Conservation (phyloP, 2,797 vertebrate species). For the Crocidura indochinensis region DNA sequence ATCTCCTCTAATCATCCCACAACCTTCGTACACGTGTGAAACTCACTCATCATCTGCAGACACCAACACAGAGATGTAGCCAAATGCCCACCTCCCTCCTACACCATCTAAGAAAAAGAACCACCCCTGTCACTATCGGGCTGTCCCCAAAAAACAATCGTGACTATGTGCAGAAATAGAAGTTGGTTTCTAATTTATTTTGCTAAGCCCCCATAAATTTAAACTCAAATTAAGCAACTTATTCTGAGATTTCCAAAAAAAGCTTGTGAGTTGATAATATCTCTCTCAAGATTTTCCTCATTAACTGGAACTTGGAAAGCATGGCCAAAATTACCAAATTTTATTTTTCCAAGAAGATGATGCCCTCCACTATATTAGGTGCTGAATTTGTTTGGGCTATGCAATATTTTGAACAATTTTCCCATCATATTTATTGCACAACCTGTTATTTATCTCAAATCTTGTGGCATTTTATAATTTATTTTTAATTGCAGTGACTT, state of each 20-base stretch:
- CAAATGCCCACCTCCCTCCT: background rate
- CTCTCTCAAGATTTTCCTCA: background rate
- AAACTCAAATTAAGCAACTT: background rate
- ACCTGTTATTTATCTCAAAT: too few species aligned
- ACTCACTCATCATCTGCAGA: slow-evolving; percentile 1
- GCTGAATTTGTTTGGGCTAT: too few species aligned
- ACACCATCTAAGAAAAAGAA: slow-evolving; percentile 59
- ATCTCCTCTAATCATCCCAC: background rate
- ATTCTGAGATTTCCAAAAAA: slow-evolving; percentile 36
- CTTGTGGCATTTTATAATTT: too few species aligned
- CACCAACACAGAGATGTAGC: background rate
- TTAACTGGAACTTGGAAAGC: background rate
- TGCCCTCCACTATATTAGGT: background rate
- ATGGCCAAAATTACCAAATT: background rate
- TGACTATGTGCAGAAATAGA: background rate
- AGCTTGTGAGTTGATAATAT: slow-evolving; percentile 13
- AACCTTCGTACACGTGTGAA: background rate
- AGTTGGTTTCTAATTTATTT: background rate
- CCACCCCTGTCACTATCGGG: background rate
- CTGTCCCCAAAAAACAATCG: background rate
- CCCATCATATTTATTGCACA: too few species aligned
- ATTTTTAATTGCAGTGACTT: too few species aligned
- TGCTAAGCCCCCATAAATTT: background rate
- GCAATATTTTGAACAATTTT: too few species aligned
- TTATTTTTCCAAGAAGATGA: slow-evolving; percentile 13